Base-by-base conservation (phyloP, 2,797 vertebrate species). In the Centroberyx gerrardi region DNA sequence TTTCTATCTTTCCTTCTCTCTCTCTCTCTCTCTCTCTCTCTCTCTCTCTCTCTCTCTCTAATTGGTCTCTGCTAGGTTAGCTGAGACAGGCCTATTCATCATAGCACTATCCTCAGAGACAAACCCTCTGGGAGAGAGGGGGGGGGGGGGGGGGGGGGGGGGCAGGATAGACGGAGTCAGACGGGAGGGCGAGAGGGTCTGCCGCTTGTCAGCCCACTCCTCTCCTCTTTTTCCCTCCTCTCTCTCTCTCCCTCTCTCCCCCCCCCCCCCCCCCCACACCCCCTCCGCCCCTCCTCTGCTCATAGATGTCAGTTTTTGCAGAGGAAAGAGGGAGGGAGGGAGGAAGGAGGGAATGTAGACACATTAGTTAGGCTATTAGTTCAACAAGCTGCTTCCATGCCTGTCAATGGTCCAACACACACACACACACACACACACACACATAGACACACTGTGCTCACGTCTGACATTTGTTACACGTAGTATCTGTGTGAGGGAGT, bases 351-450 rank as follows among this genome's bases (percentile, higher is more conserved):
- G 92, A 94, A 94, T 96, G 96, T 96, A 95, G 96, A 96, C 96
- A 95, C 96, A 97, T 98, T 98, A 98, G 97, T 97, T 96, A 96
- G 96, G 96, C 95, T 97, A 97, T 98, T 97, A 98, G 96, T 97
- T 97, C 97, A 97, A 97, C 97, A 97, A 97, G 96, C 96, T 96
- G 96, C 95, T 96, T 97, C 97, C 95, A 96, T 96, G 95, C 95
- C 96, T 96, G 96, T 96, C 96, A 97, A 93, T 95, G 88, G 96
- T 95, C 94, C 92, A 90, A 82, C 80, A 72, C 62, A 33, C 72
- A 76, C 80, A 68, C 63, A 76, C 73, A 53, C 66, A 53, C 58
- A 62, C 64, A 75, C 66, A 68, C 56, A 22, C 62, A 61, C 61
- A 60, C 77, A 53, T 70, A 69, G 60, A 80, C 65, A 69, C 71